Conservation (phyloP, 1,140 invertebrate genomes). For the Scaptodrosophila lebanonensis region DNA sequence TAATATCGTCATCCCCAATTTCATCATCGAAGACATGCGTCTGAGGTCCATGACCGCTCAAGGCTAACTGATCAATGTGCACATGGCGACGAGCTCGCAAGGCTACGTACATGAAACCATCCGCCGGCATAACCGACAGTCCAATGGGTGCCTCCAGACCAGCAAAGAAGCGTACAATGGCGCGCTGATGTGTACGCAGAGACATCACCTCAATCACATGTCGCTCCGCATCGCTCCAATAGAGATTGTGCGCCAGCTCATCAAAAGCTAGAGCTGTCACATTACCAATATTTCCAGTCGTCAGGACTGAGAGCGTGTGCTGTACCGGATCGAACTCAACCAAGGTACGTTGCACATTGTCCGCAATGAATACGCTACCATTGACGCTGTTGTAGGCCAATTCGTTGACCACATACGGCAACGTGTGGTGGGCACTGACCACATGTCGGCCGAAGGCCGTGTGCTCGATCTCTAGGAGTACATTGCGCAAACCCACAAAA, state of each 20-base stretch:
- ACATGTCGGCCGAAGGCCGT: constrained; percentile 78
- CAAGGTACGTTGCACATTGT: constrained; percentile 78
- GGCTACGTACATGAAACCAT: constrained; percentile 85
- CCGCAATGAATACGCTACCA: constrained; percentile 79
- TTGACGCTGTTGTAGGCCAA: constrained; percentile 76
- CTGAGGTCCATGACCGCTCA: constrained; percentile 79
- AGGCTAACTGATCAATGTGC: constrained; percentile 80
- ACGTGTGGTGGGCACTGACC: constrained; percentile 44
- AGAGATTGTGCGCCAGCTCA: constrained; percentile 82
- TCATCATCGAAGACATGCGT: constrained; percentile 78
- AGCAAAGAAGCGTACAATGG: constrained; percentile 79
- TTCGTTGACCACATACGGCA: constrained; percentile 77
- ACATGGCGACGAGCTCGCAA: constrained; percentile 77
- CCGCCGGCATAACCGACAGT: constrained; percentile 81
- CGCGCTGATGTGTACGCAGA: constrained; percentile 79
- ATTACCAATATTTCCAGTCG: constrained; percentile 77
- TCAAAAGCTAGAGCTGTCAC: constrained; percentile 84
- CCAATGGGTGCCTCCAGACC: constrained; percentile 80
- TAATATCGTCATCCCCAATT: constrained; percentile 66
- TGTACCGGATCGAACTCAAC: constrained; percentile 76
- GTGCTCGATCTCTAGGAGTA: constrained; percentile 78
- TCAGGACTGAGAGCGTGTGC: constrained; percentile 36
- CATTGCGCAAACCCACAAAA: constrained; percentile 69
- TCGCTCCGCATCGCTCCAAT: constrained; percentile 80
- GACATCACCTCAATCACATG: constrained; percentile 81